Base-by-base conservation (phyloP, 2,888 invertebrate species). In the Notodonta dromedarius region DNA sequence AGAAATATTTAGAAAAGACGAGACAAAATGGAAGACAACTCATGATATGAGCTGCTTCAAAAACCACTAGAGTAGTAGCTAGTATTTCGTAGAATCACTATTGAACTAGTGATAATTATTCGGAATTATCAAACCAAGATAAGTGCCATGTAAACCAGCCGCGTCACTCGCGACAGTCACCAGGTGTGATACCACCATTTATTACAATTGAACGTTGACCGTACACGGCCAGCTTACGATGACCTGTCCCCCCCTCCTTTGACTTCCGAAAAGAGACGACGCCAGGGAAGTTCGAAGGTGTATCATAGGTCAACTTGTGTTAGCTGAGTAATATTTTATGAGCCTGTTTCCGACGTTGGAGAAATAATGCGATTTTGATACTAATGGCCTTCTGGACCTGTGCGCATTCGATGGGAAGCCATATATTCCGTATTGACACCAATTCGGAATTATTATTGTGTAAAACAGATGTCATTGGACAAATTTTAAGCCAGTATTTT, bases 201-300 rank as follows among this genome's bases (percentile, higher is more conserved):
- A 92, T 93, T 91, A 92, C 93, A 92, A 93, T 93, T 90, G 91
- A 86, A 83, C 86, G 86, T 72, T 90, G 89, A 86, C 93, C 90
- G 86, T 87, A 82, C 83, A 83, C 79, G 46, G 62, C 90, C 88
- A 84, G 57, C 61, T 14, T 74, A 86, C 66, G 62, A 39, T 66
- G 88, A 83, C 65, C 83, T 69, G 8, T 77, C 71, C 53, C 74
- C 62, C 80, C 82, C 79, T 74, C 67, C 65, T 53, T 58, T 42
- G 42, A 53, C 58, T 56, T 60, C 69, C 72, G 69, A 69, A 59
- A 48, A 65, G 39, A 40, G 55, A 65, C 59, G 55, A 68, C 60
- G 66, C 50, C 48, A 62, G 65, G 60, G 62, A 61, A n/a, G 50
- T 55, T 51, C 56, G 56, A 61, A 64, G 70, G 60, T 57, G 57